phyloP scores from a whole-genome alignment of 2,888 invertebrate species.

The Erebia ligea region DNA sequence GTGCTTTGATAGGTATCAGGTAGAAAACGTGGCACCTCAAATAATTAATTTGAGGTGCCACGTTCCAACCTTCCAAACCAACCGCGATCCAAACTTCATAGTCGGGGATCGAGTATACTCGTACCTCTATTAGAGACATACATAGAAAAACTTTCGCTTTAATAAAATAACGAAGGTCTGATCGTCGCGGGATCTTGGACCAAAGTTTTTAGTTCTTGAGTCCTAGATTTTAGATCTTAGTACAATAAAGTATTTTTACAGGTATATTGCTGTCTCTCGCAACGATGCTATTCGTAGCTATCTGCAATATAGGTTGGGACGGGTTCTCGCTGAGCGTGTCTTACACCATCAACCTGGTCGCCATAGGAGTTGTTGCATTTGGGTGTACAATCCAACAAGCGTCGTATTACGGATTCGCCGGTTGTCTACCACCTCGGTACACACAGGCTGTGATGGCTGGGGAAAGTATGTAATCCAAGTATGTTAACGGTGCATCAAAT shows the following conservation, averaged over 20 bases:
- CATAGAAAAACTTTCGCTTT: too few species aligned
- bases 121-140: too few species aligned
- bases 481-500: slow-evolving; percentile 1
- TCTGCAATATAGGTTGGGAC: slow-evolving; percentile 94
- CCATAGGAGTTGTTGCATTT: slow-evolving; percentile 92
- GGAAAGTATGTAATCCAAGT: slow-evolving; percentile 87
- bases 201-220: too few species aligned
- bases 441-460: slow-evolving; percentile 98
- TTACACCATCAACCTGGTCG: slow-evolving; percentile 92
- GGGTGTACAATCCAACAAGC: slow-evolving; percentile 97
- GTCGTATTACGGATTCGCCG: slow-evolving; percentile 96
- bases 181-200: too few species aligned
- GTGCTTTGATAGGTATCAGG: too few species aligned
- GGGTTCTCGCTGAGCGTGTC: slow-evolving; percentile 90
- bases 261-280: slow-evolving; percentile 92
- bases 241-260: slow-evolving; percentile 50
- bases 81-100: too few species aligned
- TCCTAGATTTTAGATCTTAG: too few species aligned
- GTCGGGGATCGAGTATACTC: too few species aligned
- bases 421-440: slow-evolving; percentile 94
- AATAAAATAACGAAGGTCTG: too few species aligned
- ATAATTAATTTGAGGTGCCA: too few species aligned
- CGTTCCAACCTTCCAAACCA: too few species aligned
- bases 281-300: slow-evolving; percentile 91
- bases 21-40: too few species aligned